A percentile compares a stretch with the other conserved stretches of the same genome.
Evolutionary conservation across 2,888 invertebrate species (phyloP).

Genomic region (Aromia moschata): DNA sequence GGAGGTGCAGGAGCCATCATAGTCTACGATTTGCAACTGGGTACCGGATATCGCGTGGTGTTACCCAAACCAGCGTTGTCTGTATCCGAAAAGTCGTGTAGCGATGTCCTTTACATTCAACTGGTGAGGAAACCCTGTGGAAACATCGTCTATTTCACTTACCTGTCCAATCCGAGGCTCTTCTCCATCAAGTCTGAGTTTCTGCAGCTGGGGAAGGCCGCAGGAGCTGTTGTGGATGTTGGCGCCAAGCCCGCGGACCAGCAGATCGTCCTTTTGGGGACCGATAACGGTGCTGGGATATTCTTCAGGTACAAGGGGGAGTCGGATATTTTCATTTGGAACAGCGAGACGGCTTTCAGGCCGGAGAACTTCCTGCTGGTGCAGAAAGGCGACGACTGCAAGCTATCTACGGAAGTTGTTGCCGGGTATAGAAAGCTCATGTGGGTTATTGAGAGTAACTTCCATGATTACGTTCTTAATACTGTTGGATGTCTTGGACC

Average conservation of each 20-base stretch:
- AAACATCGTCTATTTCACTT: constrained; percentile 67
- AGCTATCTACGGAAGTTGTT: constrained; percentile 70
- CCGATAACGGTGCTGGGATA: constrained; percentile 68
- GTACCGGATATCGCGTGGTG: constrained; percentile 67
- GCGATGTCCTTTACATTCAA: constrained; percentile 70
- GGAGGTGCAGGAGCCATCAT: constrained; percentile 63
- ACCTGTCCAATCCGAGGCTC: constrained; percentile 66
- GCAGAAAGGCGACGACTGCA: constrained; percentile 68
- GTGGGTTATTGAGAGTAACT: constrained; percentile 74
- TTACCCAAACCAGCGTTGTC: constrained; percentile 65
- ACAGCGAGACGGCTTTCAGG: constrained; percentile 68
- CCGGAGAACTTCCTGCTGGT: constrained; percentile 68
- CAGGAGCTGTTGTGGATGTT: constrained; percentile 68
- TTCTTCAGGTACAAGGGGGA: constrained; percentile 72
- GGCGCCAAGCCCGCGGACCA: constrained; percentile 62
- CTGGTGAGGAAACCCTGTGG: constrained; percentile 66
- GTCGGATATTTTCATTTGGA: constrained; percentile 72
- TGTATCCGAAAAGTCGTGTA: constrained; percentile 44
- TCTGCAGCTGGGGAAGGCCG: constrained; percentile 66
- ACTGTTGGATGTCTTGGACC: constrained; percentile 71
- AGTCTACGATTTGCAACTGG: constrained; percentile 65
- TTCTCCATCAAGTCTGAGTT: constrained; percentile 68
- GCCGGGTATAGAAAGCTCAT: constrained; percentile 66
- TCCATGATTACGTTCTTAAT: constrained; percentile 71
- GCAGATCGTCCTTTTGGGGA: constrained; percentile 69